These are phyloP conservation scores for Trematomus loennbergii DNA, from an alignment of 2,113 vertebrate genomes.

Conservation along the genomic window DNA sequence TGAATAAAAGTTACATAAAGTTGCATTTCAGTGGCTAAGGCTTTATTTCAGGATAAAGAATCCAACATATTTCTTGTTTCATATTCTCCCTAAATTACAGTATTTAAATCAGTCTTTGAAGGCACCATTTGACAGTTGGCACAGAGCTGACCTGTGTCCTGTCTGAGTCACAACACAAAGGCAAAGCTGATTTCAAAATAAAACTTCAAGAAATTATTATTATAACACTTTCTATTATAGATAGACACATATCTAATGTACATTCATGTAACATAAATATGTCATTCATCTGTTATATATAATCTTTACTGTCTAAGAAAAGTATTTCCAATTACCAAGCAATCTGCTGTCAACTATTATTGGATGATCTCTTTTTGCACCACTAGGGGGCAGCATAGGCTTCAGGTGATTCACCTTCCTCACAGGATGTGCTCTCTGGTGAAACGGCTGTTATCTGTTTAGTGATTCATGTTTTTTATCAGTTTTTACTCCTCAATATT, in stretches of 20 bases:
- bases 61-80: neutral
- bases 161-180: neutral
- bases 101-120: constrained; percentile 8
- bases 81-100: neutral
- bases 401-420: constrained; percentile 30
- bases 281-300: neutral
- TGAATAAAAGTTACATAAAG: neutral
- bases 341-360: neutral
- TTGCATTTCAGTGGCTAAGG: neutral
- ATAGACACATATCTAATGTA: neutral
- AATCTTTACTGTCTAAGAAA: neutral
- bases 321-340: no score
- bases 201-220: neutral
- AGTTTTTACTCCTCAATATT: no score
- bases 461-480: neutral
- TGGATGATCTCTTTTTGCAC: neutral
- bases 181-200: neutral
- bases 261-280: no score
- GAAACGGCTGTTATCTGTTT: constrained; percentile 5
- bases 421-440: neutral
- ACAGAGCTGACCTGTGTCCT: constrained; percentile 8
- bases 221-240: neutral
- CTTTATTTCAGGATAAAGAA: neutral
- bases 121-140: constrained; percentile 13
- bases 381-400: constrained; percentile 49